Evolutionary conservation across 2,113 vertebrate genomes (phyloP), one percentile per base, ranked within the genome.

Genomic region (Phalacrocorax carbo): DNA sequence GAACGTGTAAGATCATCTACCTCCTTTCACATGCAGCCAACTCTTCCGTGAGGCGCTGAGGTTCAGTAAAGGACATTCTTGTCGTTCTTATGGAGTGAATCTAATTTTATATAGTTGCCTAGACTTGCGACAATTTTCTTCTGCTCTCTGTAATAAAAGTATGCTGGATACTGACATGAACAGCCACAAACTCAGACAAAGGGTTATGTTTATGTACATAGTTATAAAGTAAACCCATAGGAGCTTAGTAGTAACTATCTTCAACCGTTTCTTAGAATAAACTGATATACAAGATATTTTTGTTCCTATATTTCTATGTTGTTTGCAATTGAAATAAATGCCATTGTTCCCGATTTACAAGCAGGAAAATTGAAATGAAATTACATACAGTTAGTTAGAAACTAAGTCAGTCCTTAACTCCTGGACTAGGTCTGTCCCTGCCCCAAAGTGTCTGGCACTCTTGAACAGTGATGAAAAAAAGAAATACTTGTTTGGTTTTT

Each of bases 61-160:
- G 79, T 93, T 85, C 79, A 69, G 75, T 69, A 64, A 82, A 93
- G 95, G 82, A 92, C 82, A 60, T 92, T 93, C 92, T 81, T 83
- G 11, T 81, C 64, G n/a, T 96, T 94, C 83, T 88, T 92, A 49
- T 9, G 15, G 13, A 60, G 60, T 80, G 69, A 84, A 80, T 81
- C 82, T 90, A 68, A 75, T 94, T 96, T 94, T 91, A 64, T 51
- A 62, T 27, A 42, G 55, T 51, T 83, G 75, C 71, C 64, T n/a
- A 62, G 60, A 60, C 48, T 83, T 21, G 7, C 8, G 11, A 62
- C 51, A 21, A 4, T 57, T 79, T 73, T 65, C 90, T 77, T n/a
- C 46, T 81, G 38, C 52, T 92, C 93, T 34, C 21, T 49, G 5
- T 68, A 72, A 82, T 30, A 54, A 81, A 96, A 87, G 27, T 23